These are phyloP conservation scores for Dicyrtomina minuta DNA, from an alignment of 2,888 invertebrate species.

Conservation along the genomic window DNA sequence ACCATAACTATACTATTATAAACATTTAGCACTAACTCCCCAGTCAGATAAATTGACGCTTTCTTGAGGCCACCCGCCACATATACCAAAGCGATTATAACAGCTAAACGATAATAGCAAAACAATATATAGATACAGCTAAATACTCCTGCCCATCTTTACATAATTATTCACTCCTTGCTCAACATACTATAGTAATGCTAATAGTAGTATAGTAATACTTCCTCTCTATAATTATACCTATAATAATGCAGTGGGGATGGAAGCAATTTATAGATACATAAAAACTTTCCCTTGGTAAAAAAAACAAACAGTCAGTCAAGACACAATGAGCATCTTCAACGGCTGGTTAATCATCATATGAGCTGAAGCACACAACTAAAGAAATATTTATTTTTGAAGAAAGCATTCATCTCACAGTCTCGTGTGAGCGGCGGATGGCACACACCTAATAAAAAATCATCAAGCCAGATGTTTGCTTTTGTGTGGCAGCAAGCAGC, in stretches of 20 bases:
- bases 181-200: neutral
- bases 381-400: too few relatives aligned
- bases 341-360: constrained; percentile 11
- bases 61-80: constrained; percentile 9
- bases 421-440: too few relatives aligned
- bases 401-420: too few relatives aligned
- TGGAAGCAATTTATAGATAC: neutral
- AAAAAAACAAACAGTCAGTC: constrained; percentile 3
- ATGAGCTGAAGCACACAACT: neutral
- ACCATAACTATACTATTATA: neutral
- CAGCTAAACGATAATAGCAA: neutral
- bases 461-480: constrained; percentile 3
- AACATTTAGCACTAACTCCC: constrained; percentile 3
- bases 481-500: neutral
- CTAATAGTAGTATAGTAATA: too few relatives aligned
- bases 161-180: constrained; percentile 14
- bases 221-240: neutral
- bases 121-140: too few relatives aligned
- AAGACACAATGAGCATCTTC: neutral
- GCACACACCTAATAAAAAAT: neutral
- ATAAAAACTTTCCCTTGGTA: constrained; percentile 13
- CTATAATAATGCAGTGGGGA: neutral
- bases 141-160: neutral
- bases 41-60: constrained; percentile 18
- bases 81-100: neutral